Percentiles rank a stretch among this genome's conserved stretches.
phyloP scores from a whole-genome alignment of 2,113 vertebrate genomes.

The Ochotona curzoniae region DNA sequence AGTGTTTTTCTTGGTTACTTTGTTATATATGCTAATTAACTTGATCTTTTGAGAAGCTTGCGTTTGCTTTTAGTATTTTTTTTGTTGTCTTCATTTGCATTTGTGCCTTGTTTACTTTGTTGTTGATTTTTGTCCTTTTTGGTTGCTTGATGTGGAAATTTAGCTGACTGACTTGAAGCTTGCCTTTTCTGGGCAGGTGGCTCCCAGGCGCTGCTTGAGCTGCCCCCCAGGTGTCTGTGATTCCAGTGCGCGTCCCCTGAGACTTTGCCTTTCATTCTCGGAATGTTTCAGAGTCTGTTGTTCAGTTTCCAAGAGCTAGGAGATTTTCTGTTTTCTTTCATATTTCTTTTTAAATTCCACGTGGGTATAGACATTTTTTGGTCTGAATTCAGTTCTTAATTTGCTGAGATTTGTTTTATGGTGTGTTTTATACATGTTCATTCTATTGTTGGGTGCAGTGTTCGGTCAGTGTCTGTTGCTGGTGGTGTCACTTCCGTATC shows the following conservation, averaged over 20 bases:
- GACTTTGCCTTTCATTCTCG: background rate
- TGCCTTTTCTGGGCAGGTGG: background rate
- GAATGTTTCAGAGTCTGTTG: background rate
- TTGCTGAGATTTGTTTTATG: background rate
- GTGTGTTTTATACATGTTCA: background rate
- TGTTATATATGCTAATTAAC: background rate
- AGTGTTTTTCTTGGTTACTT: background rate
- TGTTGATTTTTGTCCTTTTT: constrained; percentile 24
- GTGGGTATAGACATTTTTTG: background rate
- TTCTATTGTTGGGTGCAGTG: background rate
- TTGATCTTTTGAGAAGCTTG: background rate
- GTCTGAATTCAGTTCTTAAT: background rate
- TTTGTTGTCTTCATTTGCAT: background rate
- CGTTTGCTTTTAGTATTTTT: background rate
- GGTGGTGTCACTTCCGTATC: background rate
- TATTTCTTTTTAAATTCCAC: background rate
- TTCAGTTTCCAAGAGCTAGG: constrained; percentile 11
- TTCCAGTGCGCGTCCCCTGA: background rate
- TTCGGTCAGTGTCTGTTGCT: background rate
- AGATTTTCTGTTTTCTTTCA: background rate
- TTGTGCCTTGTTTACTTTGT: constrained; percentile 3
- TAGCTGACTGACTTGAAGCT: constrained; percentile 1
- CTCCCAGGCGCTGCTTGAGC: background rate
- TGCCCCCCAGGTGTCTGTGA: background rate
- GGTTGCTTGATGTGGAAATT: background rate